Evolutionary conservation across 2,888 invertebrate species (phyloP), one percentile per base, ranked within the genome.

Genomic region (Lasioglossum figueresi): DNA sequence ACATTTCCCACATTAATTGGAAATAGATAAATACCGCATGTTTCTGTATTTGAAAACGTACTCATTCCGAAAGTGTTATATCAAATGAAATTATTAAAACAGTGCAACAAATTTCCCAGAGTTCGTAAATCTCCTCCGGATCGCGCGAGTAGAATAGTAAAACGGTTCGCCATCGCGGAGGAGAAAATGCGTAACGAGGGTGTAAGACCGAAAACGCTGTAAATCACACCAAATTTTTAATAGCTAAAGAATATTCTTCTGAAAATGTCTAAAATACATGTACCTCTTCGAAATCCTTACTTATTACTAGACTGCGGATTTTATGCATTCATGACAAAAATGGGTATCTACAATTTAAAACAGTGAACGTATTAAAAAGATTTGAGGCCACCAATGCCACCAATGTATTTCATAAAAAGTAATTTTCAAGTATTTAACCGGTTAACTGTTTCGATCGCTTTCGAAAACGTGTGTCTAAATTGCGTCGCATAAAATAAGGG

Each of bases 51-150:
- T 43, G 43, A 43, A 43, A 4, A 43, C 40, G 12, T 43, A 43
- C 40, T 43, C 12, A 43, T 43, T 43, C 40, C 3, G 12, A 43
- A 43, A 43, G 40, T 43, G 43, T 31, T 14, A 63, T 6, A 63
- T 31, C 16, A 31, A 63, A 63, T 16, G 27, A 63, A 27, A 63
- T 63, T 6, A 63, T 31, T 63, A 63, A 63, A 63, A 31, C 6
- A 63, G 63, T 63, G 63, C 63, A 63, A 63, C 63, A 63, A 63
- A 63, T 63, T 63, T 63, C 16, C 63, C 63, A 31, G 31, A 63
- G 63, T 63, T 16, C 63, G 31, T 63, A 63, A 63, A 63, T 63
- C 63, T 31, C 63, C 31, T 63, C 14, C 14, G 5, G 31, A 31
- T 63, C 31, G 31, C 31, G 2, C 16, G 63, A 31, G 63, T 63